Base-by-base conservation (phyloP, 2,113 vertebrate species). In the Ammodytes marinus region DNA sequence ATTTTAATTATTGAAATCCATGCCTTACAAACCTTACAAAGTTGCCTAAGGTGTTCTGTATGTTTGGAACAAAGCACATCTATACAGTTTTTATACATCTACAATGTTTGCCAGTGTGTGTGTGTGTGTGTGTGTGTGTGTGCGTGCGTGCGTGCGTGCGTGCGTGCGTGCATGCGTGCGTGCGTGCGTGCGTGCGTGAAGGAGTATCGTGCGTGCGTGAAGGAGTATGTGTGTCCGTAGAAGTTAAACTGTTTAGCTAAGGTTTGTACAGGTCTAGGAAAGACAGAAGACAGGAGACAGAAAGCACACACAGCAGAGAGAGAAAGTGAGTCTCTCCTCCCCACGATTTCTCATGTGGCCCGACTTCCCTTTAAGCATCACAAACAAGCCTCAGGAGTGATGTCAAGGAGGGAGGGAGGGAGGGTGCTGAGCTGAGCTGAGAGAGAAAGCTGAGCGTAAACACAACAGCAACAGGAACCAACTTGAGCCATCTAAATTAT, bases 401-500 rank as follows among this genome's bases (percentile, higher is more conserved):
- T 90, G 93, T 92, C 89, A 93, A 94, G 94, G 93, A 93, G 91
- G 88, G 83, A 83, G 87, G 86, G 81, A 88, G 89, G 86, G 89
- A n/a, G 74, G 77, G 49, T 59, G 65, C 91, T 91, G 92, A 79
- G 84, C 80, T 76, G 88, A 79, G 84, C 82, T 27, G 84, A 82
- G 88, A 87, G 83, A 85, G 89, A 86, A 88, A 95, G 93, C 94
- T 63, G 85, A 96, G 95, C 95, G 94, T 95, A 96, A 98, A 96
- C 96, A 96, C 96, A 96, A 96, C 96, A 96, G 96, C 97, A 97
- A 97, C 97, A 99, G 98, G 97, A 99, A 99, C 96, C 96, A 97
- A 97, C 97, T 98, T 97, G 96, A 98, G 97, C 96, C 96, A 93
- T 96, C 96, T 99, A 97, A 99, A 99, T 99, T 99, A 99, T 99